Evolutionary conservation across 2,113 vertebrate genomes (phyloP).

Genomic region (Silurus asotus): DNA sequence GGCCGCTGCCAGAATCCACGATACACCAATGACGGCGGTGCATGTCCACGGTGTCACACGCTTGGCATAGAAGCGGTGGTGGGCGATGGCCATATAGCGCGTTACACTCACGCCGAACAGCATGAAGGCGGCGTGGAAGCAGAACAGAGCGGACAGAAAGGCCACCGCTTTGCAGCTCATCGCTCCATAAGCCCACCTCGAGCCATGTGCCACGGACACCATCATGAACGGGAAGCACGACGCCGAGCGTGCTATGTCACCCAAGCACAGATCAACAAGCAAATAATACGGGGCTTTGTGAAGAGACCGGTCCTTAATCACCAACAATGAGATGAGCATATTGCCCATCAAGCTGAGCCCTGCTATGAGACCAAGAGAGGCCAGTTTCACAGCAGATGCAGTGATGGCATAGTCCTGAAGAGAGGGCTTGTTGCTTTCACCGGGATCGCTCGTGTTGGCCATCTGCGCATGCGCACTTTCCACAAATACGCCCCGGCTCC

Average conservation of each 20-base stretch:
- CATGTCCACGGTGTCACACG: constrained; percentile 91
- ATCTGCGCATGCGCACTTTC: constrained; percentile 71
- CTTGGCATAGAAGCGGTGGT: constrained; percentile 94
- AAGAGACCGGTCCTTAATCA: constrained; percentile 87
- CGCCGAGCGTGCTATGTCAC: constrained; percentile 86
- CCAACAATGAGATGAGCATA: constrained; percentile 83
- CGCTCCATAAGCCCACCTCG: constrained; percentile 80
- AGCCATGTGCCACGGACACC: constrained; percentile 84
- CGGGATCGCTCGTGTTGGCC: constrained; percentile 86
- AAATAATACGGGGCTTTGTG: constrained; percentile 92
- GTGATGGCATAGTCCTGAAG: constrained; percentile 79
- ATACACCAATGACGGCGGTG: constrained; percentile 89
- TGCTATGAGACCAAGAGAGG: constrained; percentile 86
- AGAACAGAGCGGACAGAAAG: constrained; percentile 91
- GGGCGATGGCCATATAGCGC: constrained; percentile 95
- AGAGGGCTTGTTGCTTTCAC: constrained; percentile 81
- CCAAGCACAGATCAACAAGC: constrained; percentile 91
- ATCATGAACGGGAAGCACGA: constrained; percentile 95
- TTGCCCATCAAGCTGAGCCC: constrained; percentile 88
- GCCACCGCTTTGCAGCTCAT: constrained; percentile 91
- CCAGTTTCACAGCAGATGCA: constrained; percentile 84
- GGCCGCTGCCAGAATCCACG: constrained; percentile 91
- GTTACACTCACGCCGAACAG: constrained; percentile 94
- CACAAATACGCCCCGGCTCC: constrained; percentile 46
- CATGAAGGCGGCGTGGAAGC: constrained; percentile 94